Conservation (phyloP, 92 coral and sea anemone genomes). For the Porites divaricata region DNA sequence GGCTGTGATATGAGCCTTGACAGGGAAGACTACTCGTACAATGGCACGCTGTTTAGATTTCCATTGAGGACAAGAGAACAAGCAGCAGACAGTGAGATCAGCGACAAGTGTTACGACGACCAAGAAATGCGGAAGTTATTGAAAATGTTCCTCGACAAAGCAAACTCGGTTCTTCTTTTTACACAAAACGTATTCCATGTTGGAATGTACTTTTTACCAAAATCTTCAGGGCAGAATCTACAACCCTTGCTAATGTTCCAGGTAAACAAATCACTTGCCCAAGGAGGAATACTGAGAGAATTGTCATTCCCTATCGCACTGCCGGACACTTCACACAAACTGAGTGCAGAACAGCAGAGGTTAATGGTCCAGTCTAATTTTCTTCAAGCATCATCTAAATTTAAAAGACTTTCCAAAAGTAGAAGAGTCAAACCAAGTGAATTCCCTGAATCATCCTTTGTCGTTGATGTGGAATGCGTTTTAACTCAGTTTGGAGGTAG, state of each 20-base stretch:
- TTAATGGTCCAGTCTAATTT: conserved; percentile 60
- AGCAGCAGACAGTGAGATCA: conserved; percentile 69
- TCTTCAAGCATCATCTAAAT: conserved; percentile 63
- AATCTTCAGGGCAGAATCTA: conserved; percentile 23
- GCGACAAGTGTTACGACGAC: conserved; percentile 58
- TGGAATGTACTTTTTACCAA: conserved; percentile 52
- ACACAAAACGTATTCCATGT: conserved; percentile 81
- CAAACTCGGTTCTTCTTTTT: conserved; percentile 73
- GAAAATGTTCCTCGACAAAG: conserved; percentile 56
- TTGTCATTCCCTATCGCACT: conserved; percentile 53
- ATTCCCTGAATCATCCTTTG: conserved; percentile 48
- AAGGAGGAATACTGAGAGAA: conserved; percentile 30
- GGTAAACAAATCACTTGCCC: conserved; percentile 59
- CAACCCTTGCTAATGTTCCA: conserved; percentile 28
- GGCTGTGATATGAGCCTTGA: conserved; percentile 70
- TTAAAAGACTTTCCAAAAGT: not conserved
- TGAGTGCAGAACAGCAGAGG: conserved; percentile 39
- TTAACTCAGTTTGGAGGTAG: conserved; percentile 33
- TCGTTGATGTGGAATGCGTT: conserved; percentile 26
- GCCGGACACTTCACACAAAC: conserved; percentile 38
- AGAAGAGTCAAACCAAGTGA: not conserved
- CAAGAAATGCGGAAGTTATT: conserved; percentile 64
- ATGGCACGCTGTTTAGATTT: conserved; percentile 86
- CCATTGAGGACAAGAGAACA: conserved; percentile 76
- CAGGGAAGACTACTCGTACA: conserved; percentile 38